Evolutionary conservation across 2,888 invertebrate species (phyloP).

Genomic region (Cremastinae sp.): DNA sequence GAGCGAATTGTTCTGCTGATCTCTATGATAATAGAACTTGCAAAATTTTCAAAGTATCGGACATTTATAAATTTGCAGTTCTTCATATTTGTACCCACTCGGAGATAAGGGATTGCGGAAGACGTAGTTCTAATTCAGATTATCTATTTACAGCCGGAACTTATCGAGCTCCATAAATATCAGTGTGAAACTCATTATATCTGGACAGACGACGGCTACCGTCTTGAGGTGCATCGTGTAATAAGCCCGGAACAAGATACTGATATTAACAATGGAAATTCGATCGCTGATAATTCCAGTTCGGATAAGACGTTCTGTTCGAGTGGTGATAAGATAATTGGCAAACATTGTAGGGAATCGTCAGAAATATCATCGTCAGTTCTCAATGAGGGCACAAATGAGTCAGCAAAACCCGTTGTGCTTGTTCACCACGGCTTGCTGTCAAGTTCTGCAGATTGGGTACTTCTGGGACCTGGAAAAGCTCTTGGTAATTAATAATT

Average conservation of each 20-base stretch:
- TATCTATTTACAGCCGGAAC: conserved; percentile 78
- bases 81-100: background rate
- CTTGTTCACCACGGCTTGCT: conserved; percentile 75
- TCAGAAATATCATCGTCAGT: conserved; percentile 23
- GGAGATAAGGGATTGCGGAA: too few species aligned
- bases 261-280: conserved; percentile 15
- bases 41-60: too few species aligned
- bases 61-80: too few species aligned
- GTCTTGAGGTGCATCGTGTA: conserved; percentile 80
- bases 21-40: too few species aligned
- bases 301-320: conserved; percentile 1
- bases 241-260: conserved; percentile 61
- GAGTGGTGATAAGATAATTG: background rate
- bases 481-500: conserved; percentile 70
- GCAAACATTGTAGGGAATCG: conserved; percentile 1
- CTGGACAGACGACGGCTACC: conserved; percentile 81
- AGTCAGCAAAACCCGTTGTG: conserved; percentile 68
- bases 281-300: conserved; percentile 2
- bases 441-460: conserved; percentile 77
- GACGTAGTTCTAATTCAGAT: too few species aligned
- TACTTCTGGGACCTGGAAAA: conserved; percentile 76
- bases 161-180: conserved; percentile 80
- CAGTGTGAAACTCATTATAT: conserved; percentile 79
- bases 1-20: too few species aligned
- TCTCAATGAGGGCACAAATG: conserved; percentile 8